Conservation (phyloP, 2,797 vertebrate species). For the Cottoperca gobio region DNA sequence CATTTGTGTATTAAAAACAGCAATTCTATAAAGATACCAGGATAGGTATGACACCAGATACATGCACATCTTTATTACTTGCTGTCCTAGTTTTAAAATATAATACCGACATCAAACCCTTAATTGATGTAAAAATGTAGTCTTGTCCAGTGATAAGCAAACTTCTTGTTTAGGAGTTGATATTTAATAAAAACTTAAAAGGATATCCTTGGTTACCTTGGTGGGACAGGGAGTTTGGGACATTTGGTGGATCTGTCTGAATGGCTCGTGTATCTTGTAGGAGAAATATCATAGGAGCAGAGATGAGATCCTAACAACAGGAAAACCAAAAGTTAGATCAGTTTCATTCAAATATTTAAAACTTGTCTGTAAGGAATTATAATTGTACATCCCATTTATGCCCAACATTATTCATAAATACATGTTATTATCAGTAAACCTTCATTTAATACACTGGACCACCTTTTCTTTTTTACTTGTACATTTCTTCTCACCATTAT, state of each 20-base stretch:
- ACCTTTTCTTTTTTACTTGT: neutral
- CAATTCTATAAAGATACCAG: neutral
- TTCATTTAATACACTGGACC: neutral
- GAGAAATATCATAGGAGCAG: slow-evolving; percentile 90
- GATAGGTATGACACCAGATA: neutral
- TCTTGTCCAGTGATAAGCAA: neutral
- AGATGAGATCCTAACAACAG: slow-evolving; percentile 87
- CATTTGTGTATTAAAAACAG: no score
- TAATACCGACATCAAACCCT: neutral
- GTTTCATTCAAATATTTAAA: neutral
- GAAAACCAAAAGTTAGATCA: neutral
- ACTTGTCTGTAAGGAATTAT: neutral
- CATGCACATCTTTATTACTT: neutral
- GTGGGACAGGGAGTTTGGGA: slow-evolving; percentile 93
- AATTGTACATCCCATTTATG: neutral
- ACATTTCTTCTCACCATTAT: slow-evolving; percentile 87
- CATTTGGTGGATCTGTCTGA: slow-evolving; percentile 84
- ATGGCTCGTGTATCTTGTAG: slow-evolving; percentile 85
- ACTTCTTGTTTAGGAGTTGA: neutral
- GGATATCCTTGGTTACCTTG: slow-evolving; percentile 84
- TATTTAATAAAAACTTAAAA: neutral
- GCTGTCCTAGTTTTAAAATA: neutral
- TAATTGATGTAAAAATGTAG: neutral
- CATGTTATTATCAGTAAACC: neutral
- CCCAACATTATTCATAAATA: neutral